These are phyloP conservation scores for Bombus balteatus DNA, from an alignment of 1,140 invertebrate species.

Conservation along the genomic window DNA sequence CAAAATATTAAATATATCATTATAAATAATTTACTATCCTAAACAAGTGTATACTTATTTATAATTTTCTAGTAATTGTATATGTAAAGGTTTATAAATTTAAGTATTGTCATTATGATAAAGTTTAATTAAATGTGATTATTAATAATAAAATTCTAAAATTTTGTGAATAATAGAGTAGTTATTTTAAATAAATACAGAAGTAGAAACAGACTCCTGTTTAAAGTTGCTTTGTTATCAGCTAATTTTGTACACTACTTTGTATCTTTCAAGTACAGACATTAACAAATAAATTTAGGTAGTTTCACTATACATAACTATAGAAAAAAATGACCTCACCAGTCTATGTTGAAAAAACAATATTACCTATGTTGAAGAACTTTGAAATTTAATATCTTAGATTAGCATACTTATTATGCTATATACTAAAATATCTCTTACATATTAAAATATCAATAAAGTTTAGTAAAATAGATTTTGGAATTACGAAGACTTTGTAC, in stretches of 20 bases:
- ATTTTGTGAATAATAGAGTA: neutral
- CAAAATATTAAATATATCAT: neutral
- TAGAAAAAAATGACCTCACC: neutral
- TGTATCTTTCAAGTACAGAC: neutral
- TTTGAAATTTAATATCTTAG: too few species aligned
- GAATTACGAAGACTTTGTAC: too few species aligned
- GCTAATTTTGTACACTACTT: neutral
- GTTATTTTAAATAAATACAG: neutral
- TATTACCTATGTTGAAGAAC: neutral
- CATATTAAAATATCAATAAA: too few species aligned
- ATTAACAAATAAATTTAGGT: neutral
- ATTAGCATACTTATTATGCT: too few species aligned
- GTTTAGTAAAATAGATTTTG: neutral
- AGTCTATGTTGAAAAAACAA: neutral
- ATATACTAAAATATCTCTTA: too few species aligned
- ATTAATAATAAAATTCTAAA: neutral
- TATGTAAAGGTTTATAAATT: neutral
- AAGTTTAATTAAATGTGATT: neutral
- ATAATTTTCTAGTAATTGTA: neutral
- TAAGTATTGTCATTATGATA: neutral
- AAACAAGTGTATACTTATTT: neutral
- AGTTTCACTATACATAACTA: neutral
- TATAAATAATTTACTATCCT: neutral
- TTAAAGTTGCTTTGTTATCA: neutral
- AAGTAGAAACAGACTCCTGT: too few species aligned